A percentile compares a stretch with the other conserved stretches of the same genome.
Evolutionary conservation across 1,140 invertebrate species (phyloP).

Genomic region (Brachionus angularis): DNA sequence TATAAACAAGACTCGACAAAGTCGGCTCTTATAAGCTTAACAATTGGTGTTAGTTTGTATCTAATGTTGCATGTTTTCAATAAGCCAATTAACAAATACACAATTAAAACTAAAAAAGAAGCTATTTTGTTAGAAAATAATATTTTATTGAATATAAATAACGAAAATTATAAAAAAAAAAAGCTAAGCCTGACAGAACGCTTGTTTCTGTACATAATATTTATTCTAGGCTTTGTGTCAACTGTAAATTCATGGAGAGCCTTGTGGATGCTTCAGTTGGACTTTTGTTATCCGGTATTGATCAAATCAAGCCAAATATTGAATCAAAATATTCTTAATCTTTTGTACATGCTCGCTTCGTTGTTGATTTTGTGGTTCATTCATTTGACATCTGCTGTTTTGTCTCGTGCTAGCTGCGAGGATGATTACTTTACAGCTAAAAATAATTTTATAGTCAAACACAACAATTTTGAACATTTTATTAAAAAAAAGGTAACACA

Average conservation of each 20-base stretch:
- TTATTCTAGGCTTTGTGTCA: neutral
- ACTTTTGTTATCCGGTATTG: slow-evolving; percentile 3
- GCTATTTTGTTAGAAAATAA: neutral
- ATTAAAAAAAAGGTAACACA: slow-evolving; percentile 19
- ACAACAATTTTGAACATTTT: slow-evolving; percentile 20
- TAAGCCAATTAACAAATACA: slow-evolving; percentile 13
- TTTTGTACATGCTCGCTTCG: neutral
- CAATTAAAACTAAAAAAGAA: neutral
- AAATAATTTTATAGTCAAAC: slow-evolving; percentile 14
- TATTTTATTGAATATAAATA: neutral
- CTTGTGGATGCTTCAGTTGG: slow-evolving; percentile 34
- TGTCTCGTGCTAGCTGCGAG: slow-evolving; percentile 27
- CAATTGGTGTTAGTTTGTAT: neutral
- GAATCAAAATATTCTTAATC: neutral
- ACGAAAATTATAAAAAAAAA: slow-evolving; percentile 22
- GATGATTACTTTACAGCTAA: slow-evolving; percentile 38
- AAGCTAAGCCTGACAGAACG: neutral
- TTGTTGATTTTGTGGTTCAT: slow-evolving; percentile 13
- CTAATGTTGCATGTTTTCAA: slow-evolving; percentile 3
- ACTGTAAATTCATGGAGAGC: slow-evolving; percentile 36
- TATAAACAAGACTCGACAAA: neutral
- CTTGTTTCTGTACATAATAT: slow-evolving; percentile 18
- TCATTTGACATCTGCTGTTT: slow-evolving; percentile 10
- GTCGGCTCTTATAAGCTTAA: neutral
- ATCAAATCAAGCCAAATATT: neutral